Percentiles rank a stretch among this genome's conserved stretches.
Conservation (phyloP, 2,888 invertebrate species). For the Rapana venosa region DNA sequence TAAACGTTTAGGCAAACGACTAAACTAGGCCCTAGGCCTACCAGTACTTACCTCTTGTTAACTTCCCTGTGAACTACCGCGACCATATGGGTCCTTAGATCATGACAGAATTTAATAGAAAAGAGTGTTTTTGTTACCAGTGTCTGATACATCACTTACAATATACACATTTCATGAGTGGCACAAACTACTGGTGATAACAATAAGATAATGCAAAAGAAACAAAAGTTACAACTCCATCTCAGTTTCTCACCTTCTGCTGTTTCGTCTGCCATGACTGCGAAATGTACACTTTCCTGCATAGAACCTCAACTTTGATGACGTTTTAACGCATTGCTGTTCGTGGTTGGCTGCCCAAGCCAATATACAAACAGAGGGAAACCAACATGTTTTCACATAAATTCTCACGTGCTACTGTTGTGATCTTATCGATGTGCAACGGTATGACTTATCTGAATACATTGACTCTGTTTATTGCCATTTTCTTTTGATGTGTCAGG, state of each 20-base stretch:
- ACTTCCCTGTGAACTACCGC: background rate
- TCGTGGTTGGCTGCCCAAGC: constrained; percentile 52
- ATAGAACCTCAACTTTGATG: constrained; percentile 52
- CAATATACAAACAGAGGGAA: constrained; percentile 14
- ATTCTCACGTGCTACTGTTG: background rate
- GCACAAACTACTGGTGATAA: background rate
- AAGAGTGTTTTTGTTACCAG: no score
- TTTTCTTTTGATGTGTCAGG: background rate
- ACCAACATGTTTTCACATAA: background rate
- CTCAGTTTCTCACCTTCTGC: constrained; percentile 13
- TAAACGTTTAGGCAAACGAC: no score
- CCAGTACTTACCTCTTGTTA: no score
- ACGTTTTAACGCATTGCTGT: constrained; percentile 60
- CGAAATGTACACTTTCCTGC: constrained; percentile 45
- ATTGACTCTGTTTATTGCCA: background rate
- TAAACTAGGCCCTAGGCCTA: no score
- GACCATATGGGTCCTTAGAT: background rate
- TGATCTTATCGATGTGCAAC: background rate
- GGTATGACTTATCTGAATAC: background rate
- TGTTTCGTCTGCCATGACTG: constrained; percentile 43
- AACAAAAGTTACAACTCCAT: background rate
- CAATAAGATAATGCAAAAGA: background rate
- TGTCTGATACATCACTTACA: background rate
- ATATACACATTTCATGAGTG: background rate
- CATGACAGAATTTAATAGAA: no score